Conservation (phyloP, 2,113 vertebrate genomes). For the Spea bombifrons region DNA sequence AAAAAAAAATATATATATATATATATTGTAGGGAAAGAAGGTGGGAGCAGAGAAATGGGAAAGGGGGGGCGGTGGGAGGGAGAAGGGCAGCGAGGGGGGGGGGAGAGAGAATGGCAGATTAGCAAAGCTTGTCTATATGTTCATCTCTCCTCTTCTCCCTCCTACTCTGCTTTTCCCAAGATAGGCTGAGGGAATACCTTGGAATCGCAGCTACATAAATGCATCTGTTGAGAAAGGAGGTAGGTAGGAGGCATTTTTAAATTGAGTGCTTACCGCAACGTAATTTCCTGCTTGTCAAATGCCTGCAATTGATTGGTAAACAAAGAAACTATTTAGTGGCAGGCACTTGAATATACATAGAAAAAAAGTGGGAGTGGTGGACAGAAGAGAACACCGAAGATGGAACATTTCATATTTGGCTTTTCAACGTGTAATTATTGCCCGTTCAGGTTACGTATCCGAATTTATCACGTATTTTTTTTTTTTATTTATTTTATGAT, state of each 20-base stretch:
- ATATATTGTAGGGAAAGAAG: constrained; percentile 33
- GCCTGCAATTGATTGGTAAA: constrained; percentile 46
- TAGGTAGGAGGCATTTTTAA: constrained; percentile 47
- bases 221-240: constrained; percentile 42
- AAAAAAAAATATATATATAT: constrained; percentile 46
- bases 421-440: background rate
- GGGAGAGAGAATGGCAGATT: constrained; percentile 18
- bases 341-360: constrained; percentile 31
- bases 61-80: constrained; percentile 1
- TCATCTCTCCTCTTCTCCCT: constrained; percentile 32
- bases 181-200: constrained; percentile 44
- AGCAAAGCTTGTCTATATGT: constrained; percentile 39
- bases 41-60: constrained; percentile 21
- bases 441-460: background rate
- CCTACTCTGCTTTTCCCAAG: constrained; percentile 32
- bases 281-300: constrained; percentile 48
- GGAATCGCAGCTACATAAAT: constrained; percentile 45
- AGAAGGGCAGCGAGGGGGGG: constrained; percentile 1
- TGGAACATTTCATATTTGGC: background rate
- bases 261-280: constrained; percentile 46
- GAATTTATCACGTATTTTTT: background rate
- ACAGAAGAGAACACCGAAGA: background rate
- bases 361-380: constrained; percentile 13
- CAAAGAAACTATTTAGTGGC: constrained; percentile 42
- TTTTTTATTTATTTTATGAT: background rate